Evolutionary conservation across 2,113 vertebrate genomes (phyloP).

Genomic region (Ibidorhyncha struthersii): DNA sequence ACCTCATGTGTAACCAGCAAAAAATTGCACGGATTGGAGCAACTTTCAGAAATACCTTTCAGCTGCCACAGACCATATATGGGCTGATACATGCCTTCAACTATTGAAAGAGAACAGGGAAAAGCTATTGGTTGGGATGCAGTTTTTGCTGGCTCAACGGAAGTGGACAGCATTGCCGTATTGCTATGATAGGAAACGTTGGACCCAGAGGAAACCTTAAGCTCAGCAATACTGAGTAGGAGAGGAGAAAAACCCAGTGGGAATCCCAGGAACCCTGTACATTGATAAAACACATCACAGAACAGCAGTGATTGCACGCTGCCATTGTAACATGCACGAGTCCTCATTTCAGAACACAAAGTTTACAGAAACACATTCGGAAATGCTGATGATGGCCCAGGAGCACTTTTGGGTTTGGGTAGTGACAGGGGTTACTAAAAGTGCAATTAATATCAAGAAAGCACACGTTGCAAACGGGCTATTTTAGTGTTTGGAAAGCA

Average conservation of each 20-base stretch:
- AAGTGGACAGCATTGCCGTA: rapidly evolving
- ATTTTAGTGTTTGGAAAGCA: constrained; percentile 31
- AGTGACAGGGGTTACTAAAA: not conserved
- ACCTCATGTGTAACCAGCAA: not conserved
- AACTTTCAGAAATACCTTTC: not conserved
- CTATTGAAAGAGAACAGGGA: not conserved
- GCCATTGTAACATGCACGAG: too few species aligned
- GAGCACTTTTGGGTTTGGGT: not conserved
- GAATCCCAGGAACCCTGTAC: not conserved
- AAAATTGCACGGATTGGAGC: not conserved
- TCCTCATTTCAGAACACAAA: not conserved
- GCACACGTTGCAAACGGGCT: not conserved
- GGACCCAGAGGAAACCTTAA: not conserved
- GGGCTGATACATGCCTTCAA: not conserved
- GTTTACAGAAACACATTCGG: not conserved
- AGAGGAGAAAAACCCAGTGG: not conserved
- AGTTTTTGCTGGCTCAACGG: not conserved
- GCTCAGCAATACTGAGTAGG: not conserved
- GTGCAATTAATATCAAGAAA: not conserved
- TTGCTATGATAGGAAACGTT: not conserved
- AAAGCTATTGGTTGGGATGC: not conserved
- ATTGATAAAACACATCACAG: not conserved
- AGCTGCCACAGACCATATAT: not conserved
- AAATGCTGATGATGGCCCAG: not conserved
- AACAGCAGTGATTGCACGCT: not conserved